phyloP scores from a whole-genome alignment of 2,797 vertebrate genomes.

The Hirundo rustica region DNA sequence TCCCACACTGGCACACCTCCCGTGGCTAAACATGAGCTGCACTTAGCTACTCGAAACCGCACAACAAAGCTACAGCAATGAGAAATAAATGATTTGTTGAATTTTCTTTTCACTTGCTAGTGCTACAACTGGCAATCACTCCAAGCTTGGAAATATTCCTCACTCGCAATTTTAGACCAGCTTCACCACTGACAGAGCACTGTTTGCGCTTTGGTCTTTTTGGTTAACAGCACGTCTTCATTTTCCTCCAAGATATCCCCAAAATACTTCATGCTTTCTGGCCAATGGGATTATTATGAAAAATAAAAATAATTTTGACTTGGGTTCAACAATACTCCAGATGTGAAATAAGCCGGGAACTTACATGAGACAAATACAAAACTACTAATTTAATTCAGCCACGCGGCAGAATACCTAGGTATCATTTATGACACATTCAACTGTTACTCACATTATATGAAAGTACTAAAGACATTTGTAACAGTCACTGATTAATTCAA shows the following conservation, averaged over 20 bases:
- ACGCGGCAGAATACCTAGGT: background rate
- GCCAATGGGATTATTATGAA: background rate
- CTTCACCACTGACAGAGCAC: background rate
- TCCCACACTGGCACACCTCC: background rate
- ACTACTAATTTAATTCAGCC: background rate
- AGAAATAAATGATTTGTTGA: background rate
- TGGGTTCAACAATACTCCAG: background rate
- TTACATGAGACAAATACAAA: background rate
- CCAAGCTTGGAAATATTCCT: background rate
- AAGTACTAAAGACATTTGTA: background rate
- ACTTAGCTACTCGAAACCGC: background rate
- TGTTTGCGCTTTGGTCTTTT: background rate
- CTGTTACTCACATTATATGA: background rate
- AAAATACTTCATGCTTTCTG: background rate
- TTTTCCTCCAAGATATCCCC: background rate
- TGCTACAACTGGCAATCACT: background rate
- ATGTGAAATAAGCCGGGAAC: background rate
- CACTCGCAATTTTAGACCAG: background rate
- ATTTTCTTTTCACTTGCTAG: background rate
- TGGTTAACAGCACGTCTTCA: background rate
- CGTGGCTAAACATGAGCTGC: background rate
- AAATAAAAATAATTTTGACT: background rate
- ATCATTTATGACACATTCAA: background rate
- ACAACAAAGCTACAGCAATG: background rate
- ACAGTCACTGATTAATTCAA: background rate